These are phyloP conservation scores for Ganaspis brasiliensis DNA, from an alignment of 2,888 invertebrate genomes.

Conservation along the genomic window DNA sequence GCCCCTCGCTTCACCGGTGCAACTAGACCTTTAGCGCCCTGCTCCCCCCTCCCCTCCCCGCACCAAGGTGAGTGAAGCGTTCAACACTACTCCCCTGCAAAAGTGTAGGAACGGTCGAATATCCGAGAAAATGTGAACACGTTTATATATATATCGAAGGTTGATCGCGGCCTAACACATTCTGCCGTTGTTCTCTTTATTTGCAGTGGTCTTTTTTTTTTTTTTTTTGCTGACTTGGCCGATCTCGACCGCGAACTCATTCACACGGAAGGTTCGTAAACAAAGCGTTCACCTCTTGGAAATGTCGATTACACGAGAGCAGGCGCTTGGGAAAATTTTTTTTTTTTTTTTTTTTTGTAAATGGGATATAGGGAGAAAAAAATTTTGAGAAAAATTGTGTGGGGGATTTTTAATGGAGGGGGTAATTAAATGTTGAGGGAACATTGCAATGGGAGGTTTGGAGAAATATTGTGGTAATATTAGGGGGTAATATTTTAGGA, in stretches of 20 bases:
- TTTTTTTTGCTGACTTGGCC: constrained; percentile 68
- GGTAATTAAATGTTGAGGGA: too few relatives aligned
- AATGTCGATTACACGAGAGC: constrained; percentile 35
- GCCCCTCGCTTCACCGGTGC: neutral
- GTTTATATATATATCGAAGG: constrained; percentile 39
- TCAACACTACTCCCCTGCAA: too few relatives aligned
- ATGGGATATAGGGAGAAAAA: too few relatives aligned
- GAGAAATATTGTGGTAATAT: too few relatives aligned
- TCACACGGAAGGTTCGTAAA: constrained; percentile 72
- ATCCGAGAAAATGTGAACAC: constrained; percentile 18
- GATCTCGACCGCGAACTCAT: constrained; percentile 68
- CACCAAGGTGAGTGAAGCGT: neutral
- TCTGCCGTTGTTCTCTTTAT: constrained; percentile 44
- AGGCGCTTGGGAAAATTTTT: constrained; percentile 4
- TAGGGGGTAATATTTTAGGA: too few relatives aligned
- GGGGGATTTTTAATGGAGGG: too few relatives aligned
- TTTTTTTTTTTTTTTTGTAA: too few relatives aligned
- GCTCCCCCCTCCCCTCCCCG: neutral
- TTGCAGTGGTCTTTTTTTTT: constrained; percentile 61
- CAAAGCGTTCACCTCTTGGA: constrained; percentile 71
- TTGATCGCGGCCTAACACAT: constrained; percentile 56
- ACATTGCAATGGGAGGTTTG: too few relatives aligned
- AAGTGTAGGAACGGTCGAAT: constrained; percentile 1
- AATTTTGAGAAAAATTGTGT: too few relatives aligned
- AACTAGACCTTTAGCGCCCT: neutral